These are phyloP conservation scores for Metopolophium dirhodum DNA, from an alignment of 1,140 invertebrate genomes.

Conservation along the genomic window DNA sequence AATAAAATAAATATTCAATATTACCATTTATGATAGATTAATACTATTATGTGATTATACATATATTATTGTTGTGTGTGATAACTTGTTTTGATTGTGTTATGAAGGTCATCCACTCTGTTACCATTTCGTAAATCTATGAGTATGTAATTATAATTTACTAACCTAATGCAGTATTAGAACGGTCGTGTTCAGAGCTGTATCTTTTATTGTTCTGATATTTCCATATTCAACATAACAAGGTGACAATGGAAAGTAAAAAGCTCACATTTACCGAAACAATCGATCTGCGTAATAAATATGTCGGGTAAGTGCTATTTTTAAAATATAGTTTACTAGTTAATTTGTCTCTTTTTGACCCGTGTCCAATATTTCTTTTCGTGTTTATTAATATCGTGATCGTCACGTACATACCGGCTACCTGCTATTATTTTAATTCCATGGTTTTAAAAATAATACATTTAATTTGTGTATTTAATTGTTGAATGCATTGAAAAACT, in stretches of 20 bases:
- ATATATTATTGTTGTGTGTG: neutral
- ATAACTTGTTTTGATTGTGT: conserved; percentile 23
- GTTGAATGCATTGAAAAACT: neutral
- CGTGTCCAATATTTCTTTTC: neutral
- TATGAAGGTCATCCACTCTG: conserved; percentile 39
- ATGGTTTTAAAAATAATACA: neutral
- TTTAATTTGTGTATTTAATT: neutral
- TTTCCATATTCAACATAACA: neutral
- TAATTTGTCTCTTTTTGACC: neutral
- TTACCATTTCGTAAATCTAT: conserved; percentile 25
- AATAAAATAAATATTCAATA: conserved; percentile 40
- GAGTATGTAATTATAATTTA: neutral
- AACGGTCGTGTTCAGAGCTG: conserved; percentile 9
- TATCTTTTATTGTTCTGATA: neutral
- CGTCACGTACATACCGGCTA: neutral
- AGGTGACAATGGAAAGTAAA: neutral
- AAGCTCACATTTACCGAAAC: conserved; percentile 17
- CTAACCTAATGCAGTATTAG: neutral
- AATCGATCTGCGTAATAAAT: conserved; percentile 34
- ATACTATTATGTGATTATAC: conserved; percentile 14
- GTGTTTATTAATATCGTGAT: neutral
- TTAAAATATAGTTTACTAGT: neutral
- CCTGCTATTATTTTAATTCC: neutral
- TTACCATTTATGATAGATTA: neutral
- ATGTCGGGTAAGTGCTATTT: conserved; percentile 47